A percentile compares a stretch with the other conserved stretches of the same genome.
These are phyloP conservation scores for Pantherophis vulpinus DNA, from an alignment of 2,797 vertebrate species.

Conservation along the genomic window DNA sequence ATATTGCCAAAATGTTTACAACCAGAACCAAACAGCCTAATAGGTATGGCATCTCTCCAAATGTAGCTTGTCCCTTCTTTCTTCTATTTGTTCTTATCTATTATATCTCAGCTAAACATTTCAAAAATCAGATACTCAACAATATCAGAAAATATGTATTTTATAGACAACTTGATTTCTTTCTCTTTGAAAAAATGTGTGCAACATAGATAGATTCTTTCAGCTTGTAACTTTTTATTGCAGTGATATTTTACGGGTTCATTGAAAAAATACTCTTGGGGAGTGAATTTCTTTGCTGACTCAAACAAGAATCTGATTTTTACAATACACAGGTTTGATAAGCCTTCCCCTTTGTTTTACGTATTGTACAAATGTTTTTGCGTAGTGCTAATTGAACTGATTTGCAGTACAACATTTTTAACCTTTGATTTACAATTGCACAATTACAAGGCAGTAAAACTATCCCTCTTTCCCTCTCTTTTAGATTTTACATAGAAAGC, in stretches of 20 bases:
- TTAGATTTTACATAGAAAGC: constrained; percentile 97
- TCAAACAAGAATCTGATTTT: background rate
- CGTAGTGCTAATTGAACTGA: background rate
- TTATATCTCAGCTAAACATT: too few relatives aligned
- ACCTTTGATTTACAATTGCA: background rate
- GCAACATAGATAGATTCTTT: background rate
- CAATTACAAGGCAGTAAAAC: constrained; percentile 18
- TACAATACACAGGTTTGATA: background rate
- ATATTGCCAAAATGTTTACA: background rate
- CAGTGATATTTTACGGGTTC: background rate
- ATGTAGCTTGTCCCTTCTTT: background rate
- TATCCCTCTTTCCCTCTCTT: constrained; percentile 39
- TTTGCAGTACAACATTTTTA: background rate
- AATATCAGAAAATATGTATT: background rate
- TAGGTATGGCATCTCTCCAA: background rate
- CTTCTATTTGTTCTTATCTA: background rate
- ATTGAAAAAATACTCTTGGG: background rate
- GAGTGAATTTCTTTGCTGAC: background rate
- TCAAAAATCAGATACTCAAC: background rate
- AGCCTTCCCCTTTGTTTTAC: background rate
- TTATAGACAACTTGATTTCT: background rate
- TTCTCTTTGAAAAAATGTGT: background rate
- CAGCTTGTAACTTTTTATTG: background rate
- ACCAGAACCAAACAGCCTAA: background rate
- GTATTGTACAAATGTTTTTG: background rate